Base-by-base conservation (phyloP, 2,113 vertebrate species). In the Calcarius ornatus region DNA sequence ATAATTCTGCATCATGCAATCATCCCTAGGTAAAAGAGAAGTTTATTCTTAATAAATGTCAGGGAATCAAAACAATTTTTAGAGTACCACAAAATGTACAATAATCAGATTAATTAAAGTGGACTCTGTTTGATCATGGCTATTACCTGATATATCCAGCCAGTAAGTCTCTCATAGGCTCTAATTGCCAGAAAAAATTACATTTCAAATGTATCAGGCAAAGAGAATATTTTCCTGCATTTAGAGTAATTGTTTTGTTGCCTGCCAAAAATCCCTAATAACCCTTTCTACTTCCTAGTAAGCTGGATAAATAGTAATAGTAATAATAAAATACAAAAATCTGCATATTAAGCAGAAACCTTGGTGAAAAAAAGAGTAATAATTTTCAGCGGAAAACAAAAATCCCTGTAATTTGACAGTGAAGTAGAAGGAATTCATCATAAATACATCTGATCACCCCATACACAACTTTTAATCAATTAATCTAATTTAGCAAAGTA, bases 1-100 rank as follows among this genome's bases (percentile, higher is more conserved):
- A 92, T 87, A 95, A 75, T 86, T 90, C 80, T 10, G 11, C 59
- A 83, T 73, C 70, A 93, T 81, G 60, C 24, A 93, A 88, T 91
- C 82, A 92, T 70, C 76, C 37, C 42, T 84, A 68, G 66, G 51
- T 84, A 93, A 90, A 77, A 90, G 37, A 81, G 43, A 94, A 73
- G 51, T 92, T 95, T 88, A 92, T 78, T 96, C 80, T 88, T 92
- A 90, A 95, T 84, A 95, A 94, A 91, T 88, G 94, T 86, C 91
- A 93, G 64, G 27, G 68, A 93, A 78, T 48, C 11, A 37, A 86
- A 96, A 88, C 64, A 86, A 86, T 93, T 94, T 94, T 88, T 80
- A 70, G 33, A 70, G 38, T 54, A 95, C 76, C 51, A 90, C 47
- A 86, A 92, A 93, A 84, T 75, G 60, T 66, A 88, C 51, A 83